phyloP scores from a whole-genome alignment of 2,888 invertebrate genomes.

The Drosophila testacea region DNA sequence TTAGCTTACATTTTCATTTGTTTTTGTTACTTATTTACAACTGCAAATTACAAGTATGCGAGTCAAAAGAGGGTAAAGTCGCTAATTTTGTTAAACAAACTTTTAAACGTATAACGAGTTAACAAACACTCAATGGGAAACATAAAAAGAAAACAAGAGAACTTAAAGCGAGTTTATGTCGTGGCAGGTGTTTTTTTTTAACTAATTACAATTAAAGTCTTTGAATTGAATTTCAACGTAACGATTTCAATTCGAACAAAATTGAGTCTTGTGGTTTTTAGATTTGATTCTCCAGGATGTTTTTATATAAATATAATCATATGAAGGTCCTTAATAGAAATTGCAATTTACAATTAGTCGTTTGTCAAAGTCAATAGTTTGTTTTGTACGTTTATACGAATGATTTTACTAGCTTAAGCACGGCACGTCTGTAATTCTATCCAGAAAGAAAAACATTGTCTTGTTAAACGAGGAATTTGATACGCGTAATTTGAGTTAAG shows the following conservation, averaged over 20 bases:
- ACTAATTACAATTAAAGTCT: constrained; percentile 75
- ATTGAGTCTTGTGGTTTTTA: constrained; percentile 72
- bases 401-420: constrained; percentile 59
- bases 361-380: constrained; percentile 62
- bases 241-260: constrained; percentile 58
- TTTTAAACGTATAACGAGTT: constrained; percentile 73
- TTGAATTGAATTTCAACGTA: constrained; percentile 60
- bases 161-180: constrained; percentile 55
- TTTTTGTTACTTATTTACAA: constrained; percentile 63
- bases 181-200: constrained; percentile 40
- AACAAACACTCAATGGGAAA: constrained; percentile 66
- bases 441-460: constrained; percentile 22
- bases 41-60: constrained; percentile 65
- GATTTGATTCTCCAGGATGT: constrained; percentile 68
- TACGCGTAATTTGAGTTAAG: constrained; percentile 48
- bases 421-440: constrained; percentile 49
- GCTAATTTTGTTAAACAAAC: constrained; percentile 48
- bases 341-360: constrained; percentile 50
- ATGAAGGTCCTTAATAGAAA: constrained; percentile 42
- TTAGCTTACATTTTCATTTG: constrained; percentile 21
- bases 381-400: constrained; percentile 67
- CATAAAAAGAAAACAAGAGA: constrained; percentile 39
- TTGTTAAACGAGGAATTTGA: constrained; percentile 43
- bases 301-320: constrained; percentile 21
- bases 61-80: constrained; percentile 56